Percentiles rank a stretch among this genome's conserved stretches.
Conservation (phyloP, 2,888 invertebrate genomes). For the Tipula lateralis region DNA sequence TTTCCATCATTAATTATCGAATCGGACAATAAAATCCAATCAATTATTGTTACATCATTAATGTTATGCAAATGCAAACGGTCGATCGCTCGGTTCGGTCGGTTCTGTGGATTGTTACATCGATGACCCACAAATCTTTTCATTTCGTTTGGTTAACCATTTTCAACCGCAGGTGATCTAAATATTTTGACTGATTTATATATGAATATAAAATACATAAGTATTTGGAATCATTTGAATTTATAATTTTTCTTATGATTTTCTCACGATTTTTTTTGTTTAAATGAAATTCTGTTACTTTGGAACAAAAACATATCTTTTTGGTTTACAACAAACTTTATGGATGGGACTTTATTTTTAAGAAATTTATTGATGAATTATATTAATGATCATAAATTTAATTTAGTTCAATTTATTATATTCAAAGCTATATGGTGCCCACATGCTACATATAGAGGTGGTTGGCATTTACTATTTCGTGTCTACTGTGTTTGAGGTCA, state of each 20-base stretch:
- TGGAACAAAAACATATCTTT: background rate
- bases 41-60: background rate
- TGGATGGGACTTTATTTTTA: background rate
- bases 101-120: no score
- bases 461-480: no score
- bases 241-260: slow-evolving; percentile 7
- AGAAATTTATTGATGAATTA: background rate
- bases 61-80: background rate
- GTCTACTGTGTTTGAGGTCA: no score
- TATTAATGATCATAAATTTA: background rate
- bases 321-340: background rate
- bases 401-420: background rate
- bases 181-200: slow-evolving; percentile 9
- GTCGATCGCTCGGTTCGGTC: background rate
- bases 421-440: background rate
- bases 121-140: background rate
- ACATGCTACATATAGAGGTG: no score
- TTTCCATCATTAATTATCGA: background rate
- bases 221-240: background rate
- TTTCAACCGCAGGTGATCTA: slow-evolving; percentile 1
- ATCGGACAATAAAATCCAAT: background rate
- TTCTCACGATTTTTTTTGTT: background rate
- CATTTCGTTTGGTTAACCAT: background rate
- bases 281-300: background rate
- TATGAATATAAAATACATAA: background rate